Percentiles rank a stretch among this genome's conserved stretches.
phyloP scores from a whole-genome alignment of 2,113 vertebrate species.

The Cavia porcellus region DNA sequence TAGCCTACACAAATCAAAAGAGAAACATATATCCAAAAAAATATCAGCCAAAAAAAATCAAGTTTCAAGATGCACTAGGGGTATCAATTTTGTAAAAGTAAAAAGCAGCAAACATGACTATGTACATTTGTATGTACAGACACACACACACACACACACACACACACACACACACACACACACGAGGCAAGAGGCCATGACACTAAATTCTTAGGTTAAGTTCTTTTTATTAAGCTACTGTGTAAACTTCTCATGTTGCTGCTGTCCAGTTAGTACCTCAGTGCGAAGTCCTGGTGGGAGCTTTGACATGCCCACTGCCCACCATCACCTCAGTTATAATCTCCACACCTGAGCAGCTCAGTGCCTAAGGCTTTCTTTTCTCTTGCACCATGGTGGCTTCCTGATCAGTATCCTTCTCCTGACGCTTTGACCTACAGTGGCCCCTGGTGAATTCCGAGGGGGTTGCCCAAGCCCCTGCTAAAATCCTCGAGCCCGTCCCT shows the following conservation, averaged over 20 bases:
- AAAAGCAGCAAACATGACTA: rapidly evolving
- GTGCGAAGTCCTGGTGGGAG: not conserved
- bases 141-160: not conserved
- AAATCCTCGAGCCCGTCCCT: not conserved
- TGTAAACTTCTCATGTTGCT: not conserved
- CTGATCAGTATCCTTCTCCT: not conserved
- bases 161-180: not conserved
- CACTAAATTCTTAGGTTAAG: not conserved
- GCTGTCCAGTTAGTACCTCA: not conserved
- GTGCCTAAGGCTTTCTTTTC: not conserved
- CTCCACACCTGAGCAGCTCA: not conserved
- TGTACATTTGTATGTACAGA: not conserved
- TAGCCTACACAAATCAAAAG: not conserved
- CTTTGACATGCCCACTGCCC: not conserved
- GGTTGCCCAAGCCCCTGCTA: not conserved
- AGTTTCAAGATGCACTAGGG: not conserved
- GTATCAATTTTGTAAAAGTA: not conserved
- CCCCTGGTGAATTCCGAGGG: not conserved
- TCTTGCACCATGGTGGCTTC: not conserved
- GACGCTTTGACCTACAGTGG: not conserved
- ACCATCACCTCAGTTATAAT: not conserved
- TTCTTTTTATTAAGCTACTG: not conserved
- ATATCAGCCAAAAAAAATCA: not conserved
- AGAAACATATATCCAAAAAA: not conserved
- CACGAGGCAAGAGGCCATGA: not conserved